Evolutionary conservation across 2,888 invertebrate species (phyloP).

Genomic region (Drosophila setosimentum): DNA sequence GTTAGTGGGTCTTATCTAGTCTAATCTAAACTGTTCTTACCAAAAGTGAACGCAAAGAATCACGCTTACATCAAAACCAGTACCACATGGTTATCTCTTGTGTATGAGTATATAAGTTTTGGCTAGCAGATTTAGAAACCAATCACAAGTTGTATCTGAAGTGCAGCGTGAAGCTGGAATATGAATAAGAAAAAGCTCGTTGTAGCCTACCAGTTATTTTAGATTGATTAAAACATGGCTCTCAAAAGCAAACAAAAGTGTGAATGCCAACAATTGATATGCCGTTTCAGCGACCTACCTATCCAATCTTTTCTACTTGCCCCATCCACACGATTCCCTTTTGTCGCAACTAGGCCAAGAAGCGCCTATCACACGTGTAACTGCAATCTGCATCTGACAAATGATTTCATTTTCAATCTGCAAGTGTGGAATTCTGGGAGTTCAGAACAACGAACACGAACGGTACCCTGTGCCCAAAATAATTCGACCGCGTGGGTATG

Average conservation of each 20-base stretch:
- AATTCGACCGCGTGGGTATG: not conserved
- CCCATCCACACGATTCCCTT: slow-evolving; percentile 7
- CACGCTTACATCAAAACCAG: not conserved
- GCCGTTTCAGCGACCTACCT: slow-evolving; percentile 19
- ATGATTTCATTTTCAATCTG: slow-evolving; percentile 73
- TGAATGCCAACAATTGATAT: slow-evolving; percentile 55
- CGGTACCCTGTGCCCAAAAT: slow-evolving; percentile 4
- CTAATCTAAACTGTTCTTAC: not conserved
- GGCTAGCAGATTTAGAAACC: slow-evolving; percentile 10
- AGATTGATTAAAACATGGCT: slow-evolving; percentile 78
- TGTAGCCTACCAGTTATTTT: slow-evolving; percentile 60
- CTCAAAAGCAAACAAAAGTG: slow-evolving; percentile 47
- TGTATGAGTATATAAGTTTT: not conserved
- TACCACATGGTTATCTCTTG: not conserved
- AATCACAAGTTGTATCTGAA: slow-evolving; percentile 4
- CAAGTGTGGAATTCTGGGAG: slow-evolving; percentile 22
- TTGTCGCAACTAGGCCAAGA: slow-evolving; percentile 62
- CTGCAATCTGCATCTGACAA: slow-evolving; percentile 60
- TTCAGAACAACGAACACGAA: slow-evolving; percentile 25
- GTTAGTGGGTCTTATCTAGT: not conserved
- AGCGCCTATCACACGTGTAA: slow-evolving; percentile 31
- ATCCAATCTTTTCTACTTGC: not conserved
- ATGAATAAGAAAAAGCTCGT: slow-evolving; percentile 1
- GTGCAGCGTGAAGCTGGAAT: slow-evolving; percentile 1
- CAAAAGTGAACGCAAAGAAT: not conserved